These are phyloP conservation scores for Nemopilema nomurai DNA, from an alignment of 30 jellyfish, hydroid and myxozoan genomes.

Conservation along the genomic window DNA sequence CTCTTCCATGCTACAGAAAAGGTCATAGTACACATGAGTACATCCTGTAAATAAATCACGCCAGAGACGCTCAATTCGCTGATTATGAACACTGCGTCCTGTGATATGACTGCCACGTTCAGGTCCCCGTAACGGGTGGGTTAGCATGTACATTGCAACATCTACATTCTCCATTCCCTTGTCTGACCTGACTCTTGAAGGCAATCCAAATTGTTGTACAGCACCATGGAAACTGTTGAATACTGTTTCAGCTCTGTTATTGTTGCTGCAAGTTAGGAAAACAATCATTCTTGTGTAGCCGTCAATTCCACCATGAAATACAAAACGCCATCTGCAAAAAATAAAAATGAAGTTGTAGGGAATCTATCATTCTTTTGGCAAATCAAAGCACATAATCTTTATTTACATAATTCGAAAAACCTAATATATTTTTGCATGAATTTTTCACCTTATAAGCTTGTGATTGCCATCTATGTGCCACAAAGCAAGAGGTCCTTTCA, in stretches of 20 bases:
- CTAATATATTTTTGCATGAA: too few relatives aligned
- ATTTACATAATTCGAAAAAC: too few relatives aligned
- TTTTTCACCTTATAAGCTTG: too few relatives aligned
- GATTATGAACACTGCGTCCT: constrained; percentile 73
- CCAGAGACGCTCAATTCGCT: constrained; percentile 66
- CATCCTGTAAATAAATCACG: constrained; percentile 60
- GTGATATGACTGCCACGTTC: constrained; percentile 64
- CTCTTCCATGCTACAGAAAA: constrained; percentile 56
- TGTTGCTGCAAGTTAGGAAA: constrained; percentile 32
- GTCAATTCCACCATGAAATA: constrained; percentile 56
- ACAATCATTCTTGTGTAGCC: constrained; percentile 58
- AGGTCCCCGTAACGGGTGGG: constrained; percentile 40
- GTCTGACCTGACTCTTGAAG: constrained; percentile 62
- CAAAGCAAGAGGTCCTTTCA: constrained; percentile 63
- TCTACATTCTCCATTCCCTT: constrained; percentile 64
- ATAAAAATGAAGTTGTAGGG: not conserved
- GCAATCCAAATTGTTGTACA: constrained; percentile 60
- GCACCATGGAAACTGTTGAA: constrained; percentile 20
- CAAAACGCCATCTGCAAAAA: constrained; percentile 45
- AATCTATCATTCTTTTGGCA: not conserved
- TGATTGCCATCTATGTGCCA: constrained; percentile 77
- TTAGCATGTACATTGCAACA: constrained; percentile 60
- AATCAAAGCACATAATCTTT: not conserved
- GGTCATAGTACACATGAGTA: constrained; percentile 27
- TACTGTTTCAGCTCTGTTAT: constrained; percentile 51